phyloP scores from a whole-genome alignment of 1,140 invertebrate genomes.

The Apis laboriosa region DNA sequence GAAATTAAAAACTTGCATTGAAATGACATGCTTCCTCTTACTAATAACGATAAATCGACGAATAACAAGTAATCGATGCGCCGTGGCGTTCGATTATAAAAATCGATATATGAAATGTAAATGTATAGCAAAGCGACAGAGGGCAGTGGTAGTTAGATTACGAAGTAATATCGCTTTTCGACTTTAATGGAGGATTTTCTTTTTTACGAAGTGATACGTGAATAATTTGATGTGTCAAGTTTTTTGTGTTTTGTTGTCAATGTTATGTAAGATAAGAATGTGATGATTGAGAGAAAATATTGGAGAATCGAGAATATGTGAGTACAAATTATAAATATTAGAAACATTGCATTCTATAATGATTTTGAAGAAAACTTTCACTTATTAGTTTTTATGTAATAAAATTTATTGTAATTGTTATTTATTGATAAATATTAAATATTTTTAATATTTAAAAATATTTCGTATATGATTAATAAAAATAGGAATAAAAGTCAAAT shows the following conservation, averaged over 20 bases:
- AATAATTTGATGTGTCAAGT: neutral
- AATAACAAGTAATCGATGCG: neutral
- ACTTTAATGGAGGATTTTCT: neutral
- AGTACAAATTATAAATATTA: neutral
- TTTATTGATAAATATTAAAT: too few relatives aligned
- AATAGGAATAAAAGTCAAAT: too few relatives aligned
- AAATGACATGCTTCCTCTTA: neutral
- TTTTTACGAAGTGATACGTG: neutral
- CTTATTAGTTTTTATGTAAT: too few relatives aligned
- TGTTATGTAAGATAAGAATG: too few relatives aligned
- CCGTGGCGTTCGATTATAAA: neutral
- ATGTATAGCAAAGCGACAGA: neutral
- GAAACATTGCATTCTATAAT: neutral
- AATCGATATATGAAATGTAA: too few relatives aligned
- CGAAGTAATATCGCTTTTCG: neutral
- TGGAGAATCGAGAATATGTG: neutral
- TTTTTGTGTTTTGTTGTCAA: too few relatives aligned
- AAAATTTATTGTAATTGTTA: too few relatives aligned
- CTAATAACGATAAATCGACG: neutral
- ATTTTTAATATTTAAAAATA: too few relatives aligned
- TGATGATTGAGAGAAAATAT: too few relatives aligned
- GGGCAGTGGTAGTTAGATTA: neutral
- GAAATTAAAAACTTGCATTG: constrained; percentile 27
- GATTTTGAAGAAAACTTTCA: too few relatives aligned
- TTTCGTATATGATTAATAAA: too few relatives aligned